These are phyloP conservation scores for Eubucco bourcierii DNA, from an alignment of 2,113 vertebrate genomes.

Conservation along the genomic window DNA sequence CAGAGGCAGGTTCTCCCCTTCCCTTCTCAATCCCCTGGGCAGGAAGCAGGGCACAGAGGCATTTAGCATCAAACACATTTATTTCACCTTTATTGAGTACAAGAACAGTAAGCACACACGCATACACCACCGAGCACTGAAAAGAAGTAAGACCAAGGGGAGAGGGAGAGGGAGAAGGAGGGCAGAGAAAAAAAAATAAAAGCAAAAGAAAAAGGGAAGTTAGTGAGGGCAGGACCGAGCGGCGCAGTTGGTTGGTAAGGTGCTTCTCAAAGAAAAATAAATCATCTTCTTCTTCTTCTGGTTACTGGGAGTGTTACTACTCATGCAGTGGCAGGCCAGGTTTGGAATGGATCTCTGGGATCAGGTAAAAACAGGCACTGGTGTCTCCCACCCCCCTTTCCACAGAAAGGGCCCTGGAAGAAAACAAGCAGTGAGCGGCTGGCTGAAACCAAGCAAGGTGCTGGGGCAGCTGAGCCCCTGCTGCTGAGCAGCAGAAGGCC, in stretches of 20 bases:
- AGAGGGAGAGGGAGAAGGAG: slow-evolving; percentile 67
- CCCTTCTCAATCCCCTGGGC: neutral
- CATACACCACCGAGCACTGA: slow-evolving; percentile 92
- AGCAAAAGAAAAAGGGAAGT: slow-evolving; percentile 39
- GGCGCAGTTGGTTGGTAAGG: slow-evolving; percentile 74
- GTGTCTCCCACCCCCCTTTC: slow-evolving; percentile 60
- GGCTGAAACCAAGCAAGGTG: neutral
- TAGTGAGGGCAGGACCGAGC: slow-evolving; percentile 74
- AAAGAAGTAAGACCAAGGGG: slow-evolving; percentile 48
- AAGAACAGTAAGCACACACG: slow-evolving; percentile 95
- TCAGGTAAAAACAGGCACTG: slow-evolving; percentile 74
- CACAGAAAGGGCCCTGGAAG: slow-evolving; percentile 58
- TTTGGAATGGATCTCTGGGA: slow-evolving; percentile 72
- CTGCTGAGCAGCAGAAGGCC: slow-evolving; percentile 2
- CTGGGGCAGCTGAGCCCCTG: neutral
- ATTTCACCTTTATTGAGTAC: slow-evolving; percentile 95
- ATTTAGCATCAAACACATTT: slow-evolving; percentile 87
- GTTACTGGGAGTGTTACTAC: slow-evolving; percentile 18
- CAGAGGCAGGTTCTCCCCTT: neutral
- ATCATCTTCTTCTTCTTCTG: slow-evolving; percentile 8
- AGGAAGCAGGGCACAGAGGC: slow-evolving; percentile 6
- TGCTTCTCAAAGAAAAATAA: slow-evolving; percentile 76
- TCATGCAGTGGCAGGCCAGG: slow-evolving; percentile 80
- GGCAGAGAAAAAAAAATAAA: slow-evolving; percentile 61
- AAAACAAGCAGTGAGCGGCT: slow-evolving; percentile 28